Evolutionary conservation across 2,113 vertebrate species (phyloP), one percentile per base, ranked within the genome.

Genomic region (Myrmophylax atrothorax): DNA sequence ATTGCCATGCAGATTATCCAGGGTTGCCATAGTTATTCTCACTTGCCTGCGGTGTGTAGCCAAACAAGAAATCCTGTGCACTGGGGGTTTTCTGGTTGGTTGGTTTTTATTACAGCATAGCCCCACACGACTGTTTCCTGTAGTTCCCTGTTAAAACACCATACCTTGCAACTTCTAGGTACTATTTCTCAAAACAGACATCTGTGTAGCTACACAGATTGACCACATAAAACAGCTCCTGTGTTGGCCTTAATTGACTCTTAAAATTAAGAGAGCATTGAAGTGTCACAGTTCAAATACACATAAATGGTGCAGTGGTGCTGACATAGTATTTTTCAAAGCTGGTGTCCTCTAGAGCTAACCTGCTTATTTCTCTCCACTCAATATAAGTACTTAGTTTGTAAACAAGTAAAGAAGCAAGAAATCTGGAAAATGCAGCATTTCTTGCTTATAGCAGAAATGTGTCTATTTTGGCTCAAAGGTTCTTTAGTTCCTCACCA

Each of bases 101-200:
- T 63, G 75, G 2, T 6, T 83, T 92, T 78, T 77, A 75, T 55
- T 87, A 40, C 47, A 33, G 52, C 68, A 28, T 16, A 73, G 33
- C n/a, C 50, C 19, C 9, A 35, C 42, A 28, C 53, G 62, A 68
- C 38, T 68, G 60, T 82, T 93, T 68, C 60, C 63, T 88, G 25
- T 55, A 67, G 7, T 68, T 59, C 47, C 56, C 31, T 85, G 6
- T 47, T 72, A 72, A 94, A 92, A 29, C 8, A 37, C 31, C 7
- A 0, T 74, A 80, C 69, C 58, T 87, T 85, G 17, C 77, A 97
- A 84, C 59, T 94, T 44, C 60, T 70, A 31, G 46, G 46, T 91
- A 4, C 53, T 86, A 2, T 81, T 96, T 74, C 72, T 94, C 59
- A 64, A 80, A 91, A 63, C 22, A 88, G 69, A 79, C 76, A 62